Percentiles rank a stretch among this genome's conserved stretches.
phyloP scores from a whole-genome alignment of 1,140 invertebrate genomes.

The Polypedilum vanderplanki region DNA sequence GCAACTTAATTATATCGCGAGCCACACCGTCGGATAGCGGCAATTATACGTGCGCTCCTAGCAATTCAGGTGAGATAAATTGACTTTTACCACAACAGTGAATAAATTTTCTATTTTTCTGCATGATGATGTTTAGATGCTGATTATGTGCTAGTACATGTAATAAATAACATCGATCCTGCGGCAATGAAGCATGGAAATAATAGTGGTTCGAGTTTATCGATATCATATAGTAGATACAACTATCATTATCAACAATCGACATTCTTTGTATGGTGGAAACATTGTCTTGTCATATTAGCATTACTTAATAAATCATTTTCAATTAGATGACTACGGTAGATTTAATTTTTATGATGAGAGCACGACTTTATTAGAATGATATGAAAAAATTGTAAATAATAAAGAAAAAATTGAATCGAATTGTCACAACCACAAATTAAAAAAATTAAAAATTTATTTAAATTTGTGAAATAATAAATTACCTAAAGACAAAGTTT shows the following conservation, averaged over 20 bases:
- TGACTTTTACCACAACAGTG: not conserved
- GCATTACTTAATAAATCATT: constrained; percentile 22
- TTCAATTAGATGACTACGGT: constrained; percentile 26
- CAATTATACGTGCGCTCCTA: constrained; percentile 71
- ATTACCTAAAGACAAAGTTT: too few relatives aligned
- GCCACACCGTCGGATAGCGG: constrained; percentile 67
- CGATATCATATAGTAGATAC: constrained; percentile 2
- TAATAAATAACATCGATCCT: constrained; percentile 15
- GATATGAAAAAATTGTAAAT: too few relatives aligned
- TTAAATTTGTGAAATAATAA: too few relatives aligned
- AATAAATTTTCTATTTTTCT: not conserved
- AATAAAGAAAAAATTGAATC: too few relatives aligned
- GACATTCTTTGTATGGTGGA: not conserved
- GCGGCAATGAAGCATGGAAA: constrained; percentile 20
- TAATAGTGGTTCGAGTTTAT: not conserved
- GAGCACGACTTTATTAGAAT: too few relatives aligned
- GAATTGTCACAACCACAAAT: too few relatives aligned
- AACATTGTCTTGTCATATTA: constrained; percentile 20
- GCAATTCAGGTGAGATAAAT: constrained; percentile 44
- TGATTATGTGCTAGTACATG: constrained; percentile 15
- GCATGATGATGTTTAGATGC: not conserved
- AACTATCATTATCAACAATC: constrained; percentile 13
- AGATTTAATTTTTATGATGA: not conserved
- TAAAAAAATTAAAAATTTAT: too few relatives aligned
- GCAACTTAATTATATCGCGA: constrained; percentile 63